Conservation (phyloP, 35 echinoderm and acorn worm species). For the Heliocidaris tuberculata region DNA sequence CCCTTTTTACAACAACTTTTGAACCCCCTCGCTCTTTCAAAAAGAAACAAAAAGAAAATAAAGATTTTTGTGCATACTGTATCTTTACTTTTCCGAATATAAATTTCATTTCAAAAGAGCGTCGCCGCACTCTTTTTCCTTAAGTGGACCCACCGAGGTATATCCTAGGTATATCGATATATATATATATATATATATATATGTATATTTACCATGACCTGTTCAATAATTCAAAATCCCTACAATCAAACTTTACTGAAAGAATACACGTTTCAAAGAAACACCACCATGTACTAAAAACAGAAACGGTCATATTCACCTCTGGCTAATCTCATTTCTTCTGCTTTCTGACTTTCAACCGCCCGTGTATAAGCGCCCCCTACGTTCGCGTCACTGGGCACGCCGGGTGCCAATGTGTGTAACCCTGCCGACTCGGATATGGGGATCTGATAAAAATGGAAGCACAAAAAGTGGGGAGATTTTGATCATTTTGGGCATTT, state of each 20-base stretch:
- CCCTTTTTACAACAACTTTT: neutral
- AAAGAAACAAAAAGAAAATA: too few relatives aligned
- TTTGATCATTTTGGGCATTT: neutral
- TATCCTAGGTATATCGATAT: too few relatives aligned
- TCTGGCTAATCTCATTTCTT: conserved; percentile 35
- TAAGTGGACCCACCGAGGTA: too few relatives aligned
- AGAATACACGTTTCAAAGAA: too few relatives aligned
- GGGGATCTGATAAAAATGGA: conserved; percentile 42
- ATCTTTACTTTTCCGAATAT: too few relatives aligned
- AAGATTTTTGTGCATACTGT: too few relatives aligned
- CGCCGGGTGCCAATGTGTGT: conserved; percentile 37
- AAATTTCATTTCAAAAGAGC: too few relatives aligned
- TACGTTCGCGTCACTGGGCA: conserved; percentile 21
- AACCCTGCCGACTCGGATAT: conserved; percentile 45
- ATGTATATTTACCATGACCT: too few relatives aligned
- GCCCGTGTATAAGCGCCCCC: conserved; percentile 33
- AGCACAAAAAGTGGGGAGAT: conserved; percentile 6
- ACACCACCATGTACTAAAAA: neutral
- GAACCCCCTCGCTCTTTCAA: neutral
- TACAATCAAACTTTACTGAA: too few relatives aligned
- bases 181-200: too few relatives aligned
- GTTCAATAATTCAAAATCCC: too few relatives aligned
- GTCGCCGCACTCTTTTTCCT: too few relatives aligned
- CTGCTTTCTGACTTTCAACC: conserved; percentile 22
- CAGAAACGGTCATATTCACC: conserved; percentile 10